Evolutionary conservation across 2,888 invertebrate species (phyloP).

Genomic region (Drosophila gaucha): DNA sequence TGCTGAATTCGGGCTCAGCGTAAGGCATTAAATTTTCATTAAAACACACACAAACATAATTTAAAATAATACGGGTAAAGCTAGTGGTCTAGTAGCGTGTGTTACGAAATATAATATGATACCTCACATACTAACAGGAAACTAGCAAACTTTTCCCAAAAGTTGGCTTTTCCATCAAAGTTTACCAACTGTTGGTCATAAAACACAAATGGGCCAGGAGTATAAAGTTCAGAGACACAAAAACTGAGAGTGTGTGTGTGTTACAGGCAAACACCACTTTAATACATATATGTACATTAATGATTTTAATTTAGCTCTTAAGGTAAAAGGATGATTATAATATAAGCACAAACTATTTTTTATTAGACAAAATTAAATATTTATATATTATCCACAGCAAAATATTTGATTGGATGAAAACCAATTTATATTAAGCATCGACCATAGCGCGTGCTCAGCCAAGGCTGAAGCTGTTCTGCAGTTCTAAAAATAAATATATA

Average conservation of each 20-base stretch:
- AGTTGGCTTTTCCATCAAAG: constrained; percentile 53
- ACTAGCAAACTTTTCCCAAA: constrained; percentile 62
- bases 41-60: constrained; percentile 10
- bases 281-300: background rate
- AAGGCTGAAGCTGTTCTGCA: constrained; percentile 17
- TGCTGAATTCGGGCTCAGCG: constrained; percentile 32
- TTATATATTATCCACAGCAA: background rate
- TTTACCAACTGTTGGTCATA: constrained; percentile 30
- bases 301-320: background rate
- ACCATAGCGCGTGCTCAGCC: constrained; percentile 28
- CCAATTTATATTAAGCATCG: constrained; percentile 30
- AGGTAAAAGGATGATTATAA: background rate
- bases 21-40: constrained; percentile 40
- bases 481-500: constrained; percentile 54
- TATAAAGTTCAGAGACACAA: background rate
- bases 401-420: background rate
- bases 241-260: background rate
- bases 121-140: constrained; percentile 41
- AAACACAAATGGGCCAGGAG: constrained; percentile 16
- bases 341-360: background rate
- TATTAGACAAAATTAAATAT: background rate
- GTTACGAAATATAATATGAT: constrained; percentile 43
- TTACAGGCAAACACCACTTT: constrained; percentile 17
- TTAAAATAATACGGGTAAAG: constrained; percentile 24
- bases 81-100: background rate